Evolutionary conservation across 2,888 invertebrate species (phyloP).

Genomic region (Apocheima hispidaria): DNA sequence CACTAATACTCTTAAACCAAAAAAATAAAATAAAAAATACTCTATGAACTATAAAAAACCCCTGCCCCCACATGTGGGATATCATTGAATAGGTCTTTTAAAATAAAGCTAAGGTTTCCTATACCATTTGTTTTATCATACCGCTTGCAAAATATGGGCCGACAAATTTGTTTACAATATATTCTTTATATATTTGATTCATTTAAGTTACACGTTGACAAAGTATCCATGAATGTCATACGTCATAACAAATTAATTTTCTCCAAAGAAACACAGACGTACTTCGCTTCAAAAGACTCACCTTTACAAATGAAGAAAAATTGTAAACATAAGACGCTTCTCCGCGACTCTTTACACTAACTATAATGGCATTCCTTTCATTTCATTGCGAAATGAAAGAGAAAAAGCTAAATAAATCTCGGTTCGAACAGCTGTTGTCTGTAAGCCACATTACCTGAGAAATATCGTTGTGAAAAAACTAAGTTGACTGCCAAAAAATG

Average conservation of each 20-base stretch:
- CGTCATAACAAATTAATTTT: slow-evolving; percentile 44
- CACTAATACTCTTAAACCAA: neutral
- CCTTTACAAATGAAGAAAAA: slow-evolving; percentile 41
- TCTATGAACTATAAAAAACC: too few species aligned
- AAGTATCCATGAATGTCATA: slow-evolving; percentile 25
- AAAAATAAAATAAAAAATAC: neutral
- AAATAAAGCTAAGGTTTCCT: too few species aligned
- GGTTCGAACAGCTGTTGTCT: slow-evolving; percentile 58
- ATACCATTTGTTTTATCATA: too few species aligned
- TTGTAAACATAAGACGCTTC: slow-evolving; percentile 37
- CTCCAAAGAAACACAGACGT: slow-evolving; percentile 30
- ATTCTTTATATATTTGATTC: neutral
- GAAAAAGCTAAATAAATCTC: slow-evolving; percentile 48
- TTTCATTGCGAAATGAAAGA: slow-evolving; percentile 51
- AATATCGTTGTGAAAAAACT: slow-evolving; percentile 54
- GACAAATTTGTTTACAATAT: neutral
- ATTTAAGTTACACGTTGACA: slow-evolving; percentile 10
- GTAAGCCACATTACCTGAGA: slow-evolving; percentile 68
- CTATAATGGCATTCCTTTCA: slow-evolving; percentile 55
- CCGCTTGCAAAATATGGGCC: too few species aligned
- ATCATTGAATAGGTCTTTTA: too few species aligned
- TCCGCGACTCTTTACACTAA: slow-evolving; percentile 41
- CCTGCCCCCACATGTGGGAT: too few species aligned
- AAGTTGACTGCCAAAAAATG: slow-evolving; percentile 46
- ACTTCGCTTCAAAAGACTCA: slow-evolving; percentile 39